Conservation (phyloP, 2,797 vertebrate genomes). For the Lacerta bilineata region DNA sequence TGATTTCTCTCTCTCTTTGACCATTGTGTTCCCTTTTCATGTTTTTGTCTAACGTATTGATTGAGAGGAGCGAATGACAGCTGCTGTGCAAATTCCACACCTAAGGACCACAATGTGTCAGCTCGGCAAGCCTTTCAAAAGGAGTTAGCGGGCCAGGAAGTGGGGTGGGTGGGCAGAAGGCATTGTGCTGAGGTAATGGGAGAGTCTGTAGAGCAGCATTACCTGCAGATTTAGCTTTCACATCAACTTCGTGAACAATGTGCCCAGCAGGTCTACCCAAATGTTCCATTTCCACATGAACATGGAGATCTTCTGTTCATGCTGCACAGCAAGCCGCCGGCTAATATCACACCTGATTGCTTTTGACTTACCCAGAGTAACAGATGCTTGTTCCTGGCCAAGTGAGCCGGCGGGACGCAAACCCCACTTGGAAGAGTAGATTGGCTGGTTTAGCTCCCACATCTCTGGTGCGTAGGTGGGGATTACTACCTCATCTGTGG, state of each 20-base stretch:
- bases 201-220: neutral
- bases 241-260: conserved; percentile 4
- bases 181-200: neutral
- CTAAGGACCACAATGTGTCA: conserved; percentile 26
- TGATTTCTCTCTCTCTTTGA: neutral
- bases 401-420: neutral
- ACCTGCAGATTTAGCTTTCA: neutral
- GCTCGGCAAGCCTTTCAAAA: conserved; percentile 32
- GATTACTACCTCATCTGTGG: neutral
- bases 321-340: neutral
- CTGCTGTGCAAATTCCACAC: conserved; percentile 8
- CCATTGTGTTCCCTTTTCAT: conserved; percentile 9
- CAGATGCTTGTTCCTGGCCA: neutral
- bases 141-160: neutral
- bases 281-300: neutral
- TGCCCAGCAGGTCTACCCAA: neutral
- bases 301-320: conserved; percentile 19
- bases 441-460: neutral
- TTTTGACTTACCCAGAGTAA: neutral
- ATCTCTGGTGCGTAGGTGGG: neutral
- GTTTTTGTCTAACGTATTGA: conserved; percentile 42
- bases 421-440: neutral
- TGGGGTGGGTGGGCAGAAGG: neutral
- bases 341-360: conserved; percentile 32
- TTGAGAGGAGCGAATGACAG: conserved; percentile 16